A percentile compares a stretch with the other conserved stretches of the same genome.
Conservation (phyloP, 2,797 vertebrate species). For the Strix occidentalis region DNA sequence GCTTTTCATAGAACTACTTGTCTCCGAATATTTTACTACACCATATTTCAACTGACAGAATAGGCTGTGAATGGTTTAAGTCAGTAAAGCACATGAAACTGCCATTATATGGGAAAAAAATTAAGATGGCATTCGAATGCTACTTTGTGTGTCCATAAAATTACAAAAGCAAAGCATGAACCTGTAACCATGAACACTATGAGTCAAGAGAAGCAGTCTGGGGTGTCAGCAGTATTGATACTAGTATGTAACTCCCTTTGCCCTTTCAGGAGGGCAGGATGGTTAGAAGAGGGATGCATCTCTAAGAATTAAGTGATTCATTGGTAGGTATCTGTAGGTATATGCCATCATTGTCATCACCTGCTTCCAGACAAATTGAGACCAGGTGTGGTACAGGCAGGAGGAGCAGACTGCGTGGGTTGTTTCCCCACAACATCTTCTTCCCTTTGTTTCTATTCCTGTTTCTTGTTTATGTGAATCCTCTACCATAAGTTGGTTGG, state of each 20-base stretch:
- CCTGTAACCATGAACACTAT: neutral
- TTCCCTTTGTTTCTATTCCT: neutral
- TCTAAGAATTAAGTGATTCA: neutral
- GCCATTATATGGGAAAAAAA: neutral
- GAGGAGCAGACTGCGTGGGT: neutral
- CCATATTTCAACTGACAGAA: neutral
- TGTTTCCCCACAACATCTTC: neutral
- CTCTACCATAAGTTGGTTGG: neutral
- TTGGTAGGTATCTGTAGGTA: neutral
- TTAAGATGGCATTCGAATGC: neutral
- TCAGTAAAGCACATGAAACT: neutral
- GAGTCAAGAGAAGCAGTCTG: neutral
- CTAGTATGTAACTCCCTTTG: neutral
- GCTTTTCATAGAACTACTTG: neutral
- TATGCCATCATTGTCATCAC: neutral
- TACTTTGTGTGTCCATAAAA: neutral
- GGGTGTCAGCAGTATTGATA: neutral
- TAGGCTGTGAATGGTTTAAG: neutral
- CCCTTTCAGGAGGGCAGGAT: neutral
- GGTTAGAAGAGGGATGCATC: neutral
- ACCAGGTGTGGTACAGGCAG: neutral
- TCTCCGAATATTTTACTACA: neutral
- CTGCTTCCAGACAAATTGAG: neutral
- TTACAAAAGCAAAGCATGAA: neutral
- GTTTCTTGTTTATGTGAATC: neutral